Percentiles rank a stretch among this genome's conserved stretches.
These are phyloP conservation scores for Scaptomyza cyrtandrae DNA, from an alignment of 2,888 invertebrate species.

Conservation along the genomic window DNA sequence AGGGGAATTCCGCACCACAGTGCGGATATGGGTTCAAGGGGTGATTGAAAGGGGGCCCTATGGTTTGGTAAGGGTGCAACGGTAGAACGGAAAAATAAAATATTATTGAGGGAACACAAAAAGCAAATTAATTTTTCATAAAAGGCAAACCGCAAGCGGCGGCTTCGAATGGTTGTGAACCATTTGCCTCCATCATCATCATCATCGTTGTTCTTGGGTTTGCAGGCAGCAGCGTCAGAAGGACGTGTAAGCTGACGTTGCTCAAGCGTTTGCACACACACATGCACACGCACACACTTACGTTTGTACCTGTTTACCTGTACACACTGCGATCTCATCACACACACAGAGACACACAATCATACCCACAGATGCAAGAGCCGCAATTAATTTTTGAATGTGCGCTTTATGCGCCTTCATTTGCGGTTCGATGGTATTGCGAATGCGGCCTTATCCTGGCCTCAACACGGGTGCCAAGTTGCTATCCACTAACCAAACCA, in stretches of 20 bases:
- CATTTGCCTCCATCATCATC: slow-evolving; percentile 16
- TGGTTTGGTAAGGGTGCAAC: slow-evolving; percentile 1
- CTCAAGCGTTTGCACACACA: slow-evolving; percentile 34
- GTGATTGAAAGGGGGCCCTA: background rate
- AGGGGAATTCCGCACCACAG: slow-evolving; percentile 44
- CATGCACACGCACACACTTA: slow-evolving; percentile 30
- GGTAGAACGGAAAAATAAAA: slow-evolving; percentile 29
- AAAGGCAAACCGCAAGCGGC: slow-evolving; percentile 69
- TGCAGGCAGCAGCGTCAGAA: background rate
- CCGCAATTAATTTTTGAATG: slow-evolving; percentile 79
- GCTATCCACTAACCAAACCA: background rate
- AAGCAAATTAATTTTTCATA: slow-evolving; percentile 79
- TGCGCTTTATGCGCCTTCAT: slow-evolving; percentile 69
- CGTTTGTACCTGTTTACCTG: slow-evolving; percentile 20
- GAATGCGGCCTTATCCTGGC: slow-evolving; percentile 35
- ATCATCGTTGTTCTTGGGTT: background rate
- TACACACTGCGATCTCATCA: background rate
- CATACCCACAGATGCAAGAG: slow-evolving; percentile 15
- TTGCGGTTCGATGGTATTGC: slow-evolving; percentile 53
- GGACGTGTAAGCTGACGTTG: slow-evolving; percentile 26
- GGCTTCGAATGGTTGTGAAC: slow-evolving; percentile 17
- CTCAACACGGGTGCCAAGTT: slow-evolving; percentile 24
- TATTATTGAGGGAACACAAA: slow-evolving; percentile 76
- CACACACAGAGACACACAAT: slow-evolving; percentile 14
- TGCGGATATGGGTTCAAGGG: background rate